phyloP scores from a whole-genome alignment of 35 echinoderm and acorn worm genomes.

The Apostichopus japonicus region DNA sequence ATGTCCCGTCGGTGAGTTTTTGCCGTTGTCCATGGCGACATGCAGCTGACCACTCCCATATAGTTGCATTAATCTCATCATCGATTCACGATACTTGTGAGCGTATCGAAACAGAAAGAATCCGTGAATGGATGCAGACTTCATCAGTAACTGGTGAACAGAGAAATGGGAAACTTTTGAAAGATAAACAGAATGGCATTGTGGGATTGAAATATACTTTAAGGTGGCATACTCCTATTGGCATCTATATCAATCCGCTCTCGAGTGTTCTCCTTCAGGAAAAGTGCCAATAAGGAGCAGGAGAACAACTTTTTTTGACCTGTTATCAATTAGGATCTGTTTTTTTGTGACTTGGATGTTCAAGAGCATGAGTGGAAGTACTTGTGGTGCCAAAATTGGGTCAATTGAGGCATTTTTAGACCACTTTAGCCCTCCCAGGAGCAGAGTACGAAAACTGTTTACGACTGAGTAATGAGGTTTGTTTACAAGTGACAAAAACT shows the following conservation, averaged over 20 bases:
- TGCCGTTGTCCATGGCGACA: slow-evolving; percentile 60
- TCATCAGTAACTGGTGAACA: slow-evolving; percentile 56
- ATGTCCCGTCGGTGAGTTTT: slow-evolving; percentile 62
- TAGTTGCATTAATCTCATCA: slow-evolving; percentile 61
- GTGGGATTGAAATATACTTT: too few species aligned
- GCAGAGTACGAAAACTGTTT: too few species aligned
- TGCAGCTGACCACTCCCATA: slow-evolving; percentile 62
- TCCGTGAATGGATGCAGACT: slow-evolving; percentile 69
- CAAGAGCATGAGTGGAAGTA: too few species aligned
- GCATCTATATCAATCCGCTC: not conserved
- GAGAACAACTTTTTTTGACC: not conserved
- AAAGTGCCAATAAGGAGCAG: not conserved
- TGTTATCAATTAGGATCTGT: too few species aligned
- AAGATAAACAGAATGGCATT: not conserved
- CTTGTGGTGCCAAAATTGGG: too few species aligned
- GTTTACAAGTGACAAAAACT: too few species aligned
- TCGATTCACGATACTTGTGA: slow-evolving; percentile 49
- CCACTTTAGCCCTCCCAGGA: too few species aligned
- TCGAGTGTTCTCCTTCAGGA: not conserved
- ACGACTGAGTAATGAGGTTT: too few species aligned
- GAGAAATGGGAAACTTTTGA: not conserved
- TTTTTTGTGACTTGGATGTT: too few species aligned
- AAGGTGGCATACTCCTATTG: too few species aligned
- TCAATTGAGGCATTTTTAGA: too few species aligned
- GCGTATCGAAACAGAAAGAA: slow-evolving; percentile 62